Evolutionary conservation across 2,797 vertebrate species (phyloP), one percentile per base, ranked within the genome.

Genomic region (Mus caroli): DNA sequence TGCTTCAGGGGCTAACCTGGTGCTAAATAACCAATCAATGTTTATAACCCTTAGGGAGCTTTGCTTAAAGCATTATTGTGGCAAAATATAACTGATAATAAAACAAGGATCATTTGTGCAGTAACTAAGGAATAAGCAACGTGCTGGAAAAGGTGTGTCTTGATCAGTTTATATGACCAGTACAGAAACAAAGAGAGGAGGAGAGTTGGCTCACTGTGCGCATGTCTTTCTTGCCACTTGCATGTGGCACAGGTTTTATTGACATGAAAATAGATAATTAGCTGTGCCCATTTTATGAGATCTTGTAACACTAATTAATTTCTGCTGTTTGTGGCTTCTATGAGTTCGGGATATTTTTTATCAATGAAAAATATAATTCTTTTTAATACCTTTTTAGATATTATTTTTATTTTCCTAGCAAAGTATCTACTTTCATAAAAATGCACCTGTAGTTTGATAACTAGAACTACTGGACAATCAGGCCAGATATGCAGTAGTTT

Each of bases 261-360:
- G 46, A 82, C 6, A 43, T 3, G 62, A 78, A 87, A 22, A 5
- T 20, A 93, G 34, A 92, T 82, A 88, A 50, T 17, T 12, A 3
- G 75, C 19, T 11, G 26, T 79, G 86, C 34, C 90, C 50, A 92
- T 84, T 76, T 96, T 93, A 88, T 75, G 87, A 90, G 56, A 85
- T 92, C 73, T 75, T 92, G 1, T 37, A 93, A 64, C 58, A 83
- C 56, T 19, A 83, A 24, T 79, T 93, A 69, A 79, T 90, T 76
- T 93, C n/a, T 94, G 64, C 1, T 88, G 78, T 95, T 86, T 75
- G 14, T 34, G 62, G 34, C 85, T 93, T 92, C 93, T 91, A 28
- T 88, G 43, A 94, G 91, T 91, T 94, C n/a, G 78, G 58, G 58
- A 85, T 88, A 93, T 94, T 94, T 86, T 87, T 94, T 94, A 88